phyloP scores from a whole-genome alignment of 2,888 invertebrate genomes.

The Nebria brevicollis region DNA sequence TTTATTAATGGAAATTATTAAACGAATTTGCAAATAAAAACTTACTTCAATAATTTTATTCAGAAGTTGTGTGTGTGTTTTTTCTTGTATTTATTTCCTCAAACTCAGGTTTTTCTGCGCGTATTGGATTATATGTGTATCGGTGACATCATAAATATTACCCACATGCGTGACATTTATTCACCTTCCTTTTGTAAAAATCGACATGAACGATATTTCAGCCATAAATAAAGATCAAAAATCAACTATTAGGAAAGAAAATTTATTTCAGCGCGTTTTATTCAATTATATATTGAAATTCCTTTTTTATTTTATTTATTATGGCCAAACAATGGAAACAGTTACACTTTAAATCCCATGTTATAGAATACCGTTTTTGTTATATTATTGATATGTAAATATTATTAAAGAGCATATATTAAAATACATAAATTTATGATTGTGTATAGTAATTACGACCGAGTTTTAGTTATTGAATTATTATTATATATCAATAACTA shows the following conservation, averaged over 20 bases:
- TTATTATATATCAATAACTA: too few relatives aligned
- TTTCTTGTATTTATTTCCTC: constrained; percentile 7
- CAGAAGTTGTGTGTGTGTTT: too few relatives aligned
- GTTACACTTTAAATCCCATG: not conserved
- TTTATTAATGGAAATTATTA: too few relatives aligned
- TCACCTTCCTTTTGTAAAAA: not conserved
- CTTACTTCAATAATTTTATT: too few relatives aligned
- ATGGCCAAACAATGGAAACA: not conserved
- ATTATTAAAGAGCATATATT: too few relatives aligned
- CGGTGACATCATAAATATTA: constrained; percentile 18
- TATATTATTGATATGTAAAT: too few relatives aligned
- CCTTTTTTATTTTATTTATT: not conserved
- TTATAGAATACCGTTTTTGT: too few relatives aligned
- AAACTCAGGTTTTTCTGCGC: not conserved
- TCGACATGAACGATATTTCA: not conserved
- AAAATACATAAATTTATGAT: too few relatives aligned
- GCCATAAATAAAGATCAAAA: not conserved
- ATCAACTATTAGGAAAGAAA: not conserved
- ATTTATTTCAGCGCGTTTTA: not conserved
- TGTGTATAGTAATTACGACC: too few relatives aligned
- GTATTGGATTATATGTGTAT: not conserved
- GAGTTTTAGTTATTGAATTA: too few relatives aligned
- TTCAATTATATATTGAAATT: not conserved
- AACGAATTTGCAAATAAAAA: too few relatives aligned
- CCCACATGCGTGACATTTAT: constrained; percentile 8